Percentiles rank a stretch among this genome's conserved stretches.
phyloP scores from a whole-genome alignment of 1,140 invertebrate species.

The Drosophila pandora region DNA sequence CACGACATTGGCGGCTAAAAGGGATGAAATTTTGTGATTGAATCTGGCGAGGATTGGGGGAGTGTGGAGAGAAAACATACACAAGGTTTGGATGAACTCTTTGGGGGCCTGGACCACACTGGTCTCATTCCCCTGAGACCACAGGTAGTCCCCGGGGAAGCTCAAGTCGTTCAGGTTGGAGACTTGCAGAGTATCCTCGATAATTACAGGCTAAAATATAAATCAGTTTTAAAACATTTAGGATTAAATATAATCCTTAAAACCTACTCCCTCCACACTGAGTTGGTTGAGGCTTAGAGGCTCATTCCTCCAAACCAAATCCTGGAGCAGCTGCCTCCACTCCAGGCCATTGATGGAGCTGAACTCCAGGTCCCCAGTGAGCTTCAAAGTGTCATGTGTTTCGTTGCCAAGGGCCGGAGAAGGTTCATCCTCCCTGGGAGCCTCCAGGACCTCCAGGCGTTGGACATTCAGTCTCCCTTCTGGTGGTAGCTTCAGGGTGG shows the following conservation, averaged over 20 bases:
- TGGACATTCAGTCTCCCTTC: slow-evolving; percentile 56
- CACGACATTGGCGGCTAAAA: slow-evolving; percentile 58
- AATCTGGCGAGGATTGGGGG: too few species aligned
- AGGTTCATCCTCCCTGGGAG: background rate
- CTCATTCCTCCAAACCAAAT: slow-evolving; percentile 82
- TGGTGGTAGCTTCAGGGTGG: slow-evolving; percentile 41
- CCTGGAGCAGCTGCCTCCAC: slow-evolving; percentile 77
- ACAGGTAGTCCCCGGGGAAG: slow-evolving; percentile 84
- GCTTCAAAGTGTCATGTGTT: slow-evolving; percentile 27
- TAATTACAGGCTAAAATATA: slow-evolving; percentile 67
- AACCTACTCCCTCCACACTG: slow-evolving; percentile 84
- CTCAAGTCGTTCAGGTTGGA: slow-evolving; percentile 83
- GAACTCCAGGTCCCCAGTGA: slow-evolving; percentile 59
- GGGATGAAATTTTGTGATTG: background rate
- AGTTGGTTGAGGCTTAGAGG: slow-evolving; percentile 75
- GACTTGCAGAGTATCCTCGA: slow-evolving; percentile 68
- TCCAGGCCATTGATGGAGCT: slow-evolving; percentile 72
- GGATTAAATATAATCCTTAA: background rate
- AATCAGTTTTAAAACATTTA: background rate
- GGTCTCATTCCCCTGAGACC: slow-evolving; percentile 64
- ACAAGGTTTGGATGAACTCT: slow-evolving; percentile 72
- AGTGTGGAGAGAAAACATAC: slow-evolving; percentile 17
- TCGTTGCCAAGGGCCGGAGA: background rate
- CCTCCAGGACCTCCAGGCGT: slow-evolving; percentile 44
- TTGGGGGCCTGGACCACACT: slow-evolving; percentile 78